phyloP scores from a whole-genome alignment of 2,113 vertebrate species.

The Menidia beryllina region DNA sequence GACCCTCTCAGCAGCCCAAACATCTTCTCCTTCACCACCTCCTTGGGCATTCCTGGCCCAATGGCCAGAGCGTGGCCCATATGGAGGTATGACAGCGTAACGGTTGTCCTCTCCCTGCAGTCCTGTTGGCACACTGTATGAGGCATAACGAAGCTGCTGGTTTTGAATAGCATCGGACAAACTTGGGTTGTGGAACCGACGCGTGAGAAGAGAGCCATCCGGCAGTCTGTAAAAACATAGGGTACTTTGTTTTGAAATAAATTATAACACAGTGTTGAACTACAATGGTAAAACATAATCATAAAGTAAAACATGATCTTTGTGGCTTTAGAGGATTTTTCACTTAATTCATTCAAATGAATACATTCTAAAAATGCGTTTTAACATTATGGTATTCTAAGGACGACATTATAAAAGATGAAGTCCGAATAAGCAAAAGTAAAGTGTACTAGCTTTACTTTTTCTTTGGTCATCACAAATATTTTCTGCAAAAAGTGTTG shows the following conservation, averaged over 20 bases:
- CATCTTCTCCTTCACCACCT: conserved; percentile 76
- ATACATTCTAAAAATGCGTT: neutral
- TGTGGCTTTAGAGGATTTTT: neutral
- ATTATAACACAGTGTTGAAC: neutral
- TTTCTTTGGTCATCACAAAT: neutral
- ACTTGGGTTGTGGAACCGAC: conserved; percentile 72
- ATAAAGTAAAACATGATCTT: neutral
- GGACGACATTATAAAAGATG: neutral
- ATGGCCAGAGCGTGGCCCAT: conserved; percentile 84
- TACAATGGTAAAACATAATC: neutral
- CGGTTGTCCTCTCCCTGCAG: conserved; percentile 79
- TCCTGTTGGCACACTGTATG: conserved; percentile 74
- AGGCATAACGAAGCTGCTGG: conserved; percentile 78
- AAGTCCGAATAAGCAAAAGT: too few relatives aligned
- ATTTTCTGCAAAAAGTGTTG: conserved; percentile 11
- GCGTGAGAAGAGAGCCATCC: conserved; percentile 69
- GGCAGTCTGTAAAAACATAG: conserved; percentile 61
- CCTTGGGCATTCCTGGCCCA: conserved; percentile 77
- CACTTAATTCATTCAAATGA: neutral
- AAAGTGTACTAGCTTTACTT: too few relatives aligned
- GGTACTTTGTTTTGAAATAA: neutral
- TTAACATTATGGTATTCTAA: neutral
- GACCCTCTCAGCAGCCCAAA: conserved; percentile 83
- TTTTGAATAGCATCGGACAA: conserved; percentile 77
- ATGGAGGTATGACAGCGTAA: conserved; percentile 89